These are phyloP conservation scores for Acropora tenuis DNA, from an alignment of 64 coral and sea anemone species.

Conservation along the genomic window DNA sequence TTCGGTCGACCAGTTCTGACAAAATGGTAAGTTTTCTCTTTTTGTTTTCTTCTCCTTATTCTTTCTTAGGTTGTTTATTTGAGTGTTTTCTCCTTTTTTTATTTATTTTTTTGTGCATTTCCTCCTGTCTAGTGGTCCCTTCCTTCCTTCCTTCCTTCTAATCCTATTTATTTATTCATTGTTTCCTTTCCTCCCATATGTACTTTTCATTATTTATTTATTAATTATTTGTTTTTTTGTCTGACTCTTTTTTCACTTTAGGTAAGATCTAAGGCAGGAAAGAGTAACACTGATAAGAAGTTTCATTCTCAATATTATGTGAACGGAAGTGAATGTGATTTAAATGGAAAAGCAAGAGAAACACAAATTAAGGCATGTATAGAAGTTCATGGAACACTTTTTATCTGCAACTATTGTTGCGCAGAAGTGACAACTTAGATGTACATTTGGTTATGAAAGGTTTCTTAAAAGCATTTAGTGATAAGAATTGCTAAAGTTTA, in stretches of 20 bases:
- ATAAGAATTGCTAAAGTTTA: too few species aligned
- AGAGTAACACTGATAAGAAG: slow-evolving; percentile 53
- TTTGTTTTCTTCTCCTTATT: too few species aligned
- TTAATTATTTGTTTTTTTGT: neutral
- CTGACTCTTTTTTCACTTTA: neutral
- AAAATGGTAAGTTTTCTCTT: too few species aligned
- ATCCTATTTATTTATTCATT: neutral
- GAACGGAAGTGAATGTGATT: slow-evolving; percentile 91
- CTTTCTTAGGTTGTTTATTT: too few species aligned
- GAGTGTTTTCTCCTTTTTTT: neutral
- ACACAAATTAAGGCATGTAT: slow-evolving; percentile 86
- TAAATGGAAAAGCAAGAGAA: slow-evolving; percentile 83
- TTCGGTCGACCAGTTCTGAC: too few species aligned
- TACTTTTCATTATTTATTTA: neutral
- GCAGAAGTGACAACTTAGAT: too few species aligned
- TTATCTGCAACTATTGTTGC: too few species aligned
- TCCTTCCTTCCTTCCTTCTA: neutral
- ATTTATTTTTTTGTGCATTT: neutral
- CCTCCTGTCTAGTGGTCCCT: neutral
- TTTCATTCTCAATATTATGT: slow-evolving; percentile 93
- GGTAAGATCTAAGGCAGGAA: slow-evolving; percentile 44
- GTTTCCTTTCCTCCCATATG: neutral
- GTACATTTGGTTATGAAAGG: too few species aligned
- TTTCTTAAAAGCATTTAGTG: too few species aligned
- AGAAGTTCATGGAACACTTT: too few species aligned